A percentile compares a stretch with the other conserved stretches of the same genome.
Evolutionary conservation across 2,797 vertebrate genomes (phyloP).

Genomic region (Cheirogaleus major): DNA sequence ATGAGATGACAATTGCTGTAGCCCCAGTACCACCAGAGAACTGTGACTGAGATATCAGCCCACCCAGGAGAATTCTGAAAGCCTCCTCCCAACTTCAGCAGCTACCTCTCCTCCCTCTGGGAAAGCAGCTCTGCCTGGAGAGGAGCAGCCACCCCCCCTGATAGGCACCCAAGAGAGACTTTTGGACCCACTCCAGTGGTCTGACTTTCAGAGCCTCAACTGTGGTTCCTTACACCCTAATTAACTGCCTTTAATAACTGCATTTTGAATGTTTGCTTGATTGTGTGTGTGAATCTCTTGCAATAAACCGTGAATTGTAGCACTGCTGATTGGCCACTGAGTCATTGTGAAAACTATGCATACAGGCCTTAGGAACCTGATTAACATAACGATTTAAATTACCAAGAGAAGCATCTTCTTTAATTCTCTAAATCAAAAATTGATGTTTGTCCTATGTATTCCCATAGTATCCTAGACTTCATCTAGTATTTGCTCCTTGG

Average conservation of each 20-base stretch:
- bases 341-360: not conserved
- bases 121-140: not conserved
- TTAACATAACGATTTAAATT: not conserved
- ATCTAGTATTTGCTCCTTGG: not conserved
- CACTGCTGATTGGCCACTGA: not conserved
- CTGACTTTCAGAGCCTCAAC: too few species aligned
- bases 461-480: not conserved
- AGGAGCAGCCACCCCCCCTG: not conserved
- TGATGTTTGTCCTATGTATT: not conserved
- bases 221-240: not conserved
- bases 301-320: not conserved
- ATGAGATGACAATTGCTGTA: not conserved
- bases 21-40: not conserved
- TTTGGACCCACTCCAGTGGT: too few species aligned
- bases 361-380: not conserved
- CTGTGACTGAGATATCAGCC: not conserved
- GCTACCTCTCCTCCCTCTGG: not conserved
- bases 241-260: not conserved
- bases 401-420: not conserved
- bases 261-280: not conserved
- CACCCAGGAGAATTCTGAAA: not conserved
- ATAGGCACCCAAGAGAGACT: too few species aligned
- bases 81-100: not conserved
- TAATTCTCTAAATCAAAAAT: not conserved
- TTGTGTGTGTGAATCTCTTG: not conserved